phyloP scores from a whole-genome alignment of 2,888 invertebrate genomes.

The Netelia melanura region DNA sequence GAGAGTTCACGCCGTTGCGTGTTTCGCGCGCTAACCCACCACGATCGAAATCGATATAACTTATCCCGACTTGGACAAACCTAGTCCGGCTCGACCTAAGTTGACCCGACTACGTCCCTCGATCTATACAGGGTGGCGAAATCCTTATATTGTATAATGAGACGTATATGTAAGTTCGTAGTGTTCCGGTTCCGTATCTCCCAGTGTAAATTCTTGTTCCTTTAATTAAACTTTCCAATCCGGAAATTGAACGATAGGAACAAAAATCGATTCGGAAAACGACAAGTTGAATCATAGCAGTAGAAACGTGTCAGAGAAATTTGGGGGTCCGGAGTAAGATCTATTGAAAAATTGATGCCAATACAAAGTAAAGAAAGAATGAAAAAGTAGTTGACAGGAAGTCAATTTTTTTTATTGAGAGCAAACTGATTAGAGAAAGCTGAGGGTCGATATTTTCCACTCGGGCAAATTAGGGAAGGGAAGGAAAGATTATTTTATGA shows the following conservation, averaged over 20 bases:
- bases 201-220: background rate
- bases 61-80: too few relatives aligned
- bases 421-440: conserved; percentile 33
- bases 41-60: too few relatives aligned
- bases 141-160: conserved; percentile 13
- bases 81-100: conserved; percentile 74
- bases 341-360: background rate
- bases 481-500: conserved; percentile 59
- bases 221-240: background rate
- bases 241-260: background rate
- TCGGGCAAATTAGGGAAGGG: conserved; percentile 58
- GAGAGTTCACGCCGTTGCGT: too few relatives aligned
- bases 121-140: conserved; percentile 31
- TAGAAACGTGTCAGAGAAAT: too few relatives aligned
- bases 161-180: background rate
- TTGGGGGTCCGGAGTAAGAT: background rate
- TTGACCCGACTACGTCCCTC: conserved; percentile 31
- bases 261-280: background rate
- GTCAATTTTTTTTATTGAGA: conserved; percentile 61
- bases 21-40: too few relatives aligned
- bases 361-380: background rate
- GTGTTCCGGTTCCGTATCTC: background rate
- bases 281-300: background rate
- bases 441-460: conserved; percentile 63
- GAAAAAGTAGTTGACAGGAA: conserved; percentile 36